Evolutionary conservation across 2,113 vertebrate genomes (phyloP).

Genomic region (Platycercus adscitus): DNA sequence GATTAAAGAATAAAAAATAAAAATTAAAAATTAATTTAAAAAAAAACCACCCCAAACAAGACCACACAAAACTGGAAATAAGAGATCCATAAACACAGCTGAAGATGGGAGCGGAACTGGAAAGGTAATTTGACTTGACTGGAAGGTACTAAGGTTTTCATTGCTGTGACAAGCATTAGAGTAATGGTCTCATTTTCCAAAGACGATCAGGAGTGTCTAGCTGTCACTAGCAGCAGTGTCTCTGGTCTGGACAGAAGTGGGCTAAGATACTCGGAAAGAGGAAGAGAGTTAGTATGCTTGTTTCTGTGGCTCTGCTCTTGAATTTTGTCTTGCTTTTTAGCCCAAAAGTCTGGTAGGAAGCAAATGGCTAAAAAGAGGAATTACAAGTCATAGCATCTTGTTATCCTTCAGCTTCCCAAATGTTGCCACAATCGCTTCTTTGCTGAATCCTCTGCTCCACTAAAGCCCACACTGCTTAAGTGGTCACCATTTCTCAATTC

Average conservation of each 20-base stretch:
- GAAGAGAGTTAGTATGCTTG: background rate
- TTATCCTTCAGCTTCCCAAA: background rate
- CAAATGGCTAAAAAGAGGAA: background rate
- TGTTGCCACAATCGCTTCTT: background rate
- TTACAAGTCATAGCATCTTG: background rate
- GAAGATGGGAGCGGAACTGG: background rate
- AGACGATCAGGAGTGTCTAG: background rate
- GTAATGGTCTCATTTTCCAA: background rate
- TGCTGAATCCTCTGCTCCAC: background rate
- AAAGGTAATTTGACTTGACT: background rate
- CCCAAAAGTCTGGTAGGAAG: background rate
- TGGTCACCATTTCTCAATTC: background rate
- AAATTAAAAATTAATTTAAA: background rate
- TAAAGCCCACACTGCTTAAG: background rate
- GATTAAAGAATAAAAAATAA: background rate
- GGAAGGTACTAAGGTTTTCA: background rate
- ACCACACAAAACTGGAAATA: background rate
- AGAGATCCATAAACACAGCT: background rate
- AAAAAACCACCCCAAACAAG: background rate
- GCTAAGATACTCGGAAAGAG: background rate
- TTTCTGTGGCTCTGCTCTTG: background rate
- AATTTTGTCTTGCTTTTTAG: background rate
- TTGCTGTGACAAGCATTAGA: background rate
- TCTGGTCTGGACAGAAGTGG: background rate
- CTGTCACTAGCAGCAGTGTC: background rate